A percentile compares a stretch with the other conserved stretches of the same genome.
Conservation (phyloP, 2,888 invertebrate species). For the Matsumyia berberina region DNA sequence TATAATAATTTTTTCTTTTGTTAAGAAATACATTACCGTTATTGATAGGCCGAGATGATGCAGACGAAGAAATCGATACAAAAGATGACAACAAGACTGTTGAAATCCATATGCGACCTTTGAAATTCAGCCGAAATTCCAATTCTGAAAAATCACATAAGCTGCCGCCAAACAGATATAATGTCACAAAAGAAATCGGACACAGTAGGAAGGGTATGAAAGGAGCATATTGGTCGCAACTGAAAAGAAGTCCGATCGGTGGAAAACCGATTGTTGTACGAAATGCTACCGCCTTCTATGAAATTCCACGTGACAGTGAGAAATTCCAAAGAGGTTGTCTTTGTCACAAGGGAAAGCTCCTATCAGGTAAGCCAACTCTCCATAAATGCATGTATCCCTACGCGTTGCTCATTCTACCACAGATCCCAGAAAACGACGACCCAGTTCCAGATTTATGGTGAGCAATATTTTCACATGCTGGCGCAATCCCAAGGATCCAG, state of each 20-base stretch:
- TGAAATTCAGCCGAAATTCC: constrained; percentile 3
- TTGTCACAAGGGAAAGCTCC: constrained; percentile 79
- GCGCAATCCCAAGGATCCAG: constrained; percentile 79
- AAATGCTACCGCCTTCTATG: constrained; percentile 53
- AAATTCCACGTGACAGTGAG: constrained; percentile 66
- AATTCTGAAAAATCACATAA: constrained; percentile 74
- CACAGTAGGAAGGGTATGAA: constrained; percentile 72
- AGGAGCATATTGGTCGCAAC: constrained; percentile 79
- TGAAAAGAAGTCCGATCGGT: constrained; percentile 46
- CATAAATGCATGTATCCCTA: not conserved
- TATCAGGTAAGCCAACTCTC: constrained; percentile 78
- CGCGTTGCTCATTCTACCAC: not conserved
- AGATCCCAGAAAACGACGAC: constrained; percentile 80
- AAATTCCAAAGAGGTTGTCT: constrained; percentile 76
- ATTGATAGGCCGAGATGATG: constrained; percentile 7
- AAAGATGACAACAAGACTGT: not conserved
- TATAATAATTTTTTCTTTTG: no score
- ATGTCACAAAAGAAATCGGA: constrained; percentile 75
- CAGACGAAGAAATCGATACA: not conserved
- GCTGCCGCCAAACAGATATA: constrained; percentile 80
- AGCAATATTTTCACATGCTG: constrained; percentile 77
- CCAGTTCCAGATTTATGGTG: constrained; percentile 79
- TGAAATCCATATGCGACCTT: not conserved
- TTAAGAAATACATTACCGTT: no score
- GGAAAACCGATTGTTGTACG: not conserved